phyloP scores from a whole-genome alignment of 2,797 vertebrate species.

The Thunnus albacares region DNA sequence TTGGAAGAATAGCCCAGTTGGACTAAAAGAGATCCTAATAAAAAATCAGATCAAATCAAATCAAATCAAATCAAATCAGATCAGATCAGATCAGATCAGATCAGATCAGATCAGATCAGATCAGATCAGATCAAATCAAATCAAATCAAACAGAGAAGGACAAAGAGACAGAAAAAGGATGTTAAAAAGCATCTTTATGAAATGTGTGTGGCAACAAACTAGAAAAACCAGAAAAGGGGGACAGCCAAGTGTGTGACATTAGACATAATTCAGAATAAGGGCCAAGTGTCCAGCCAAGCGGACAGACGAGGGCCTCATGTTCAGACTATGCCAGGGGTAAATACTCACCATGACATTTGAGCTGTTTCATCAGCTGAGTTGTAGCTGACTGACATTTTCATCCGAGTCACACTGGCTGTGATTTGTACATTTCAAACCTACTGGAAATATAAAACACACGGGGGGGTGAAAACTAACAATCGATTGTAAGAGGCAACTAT shows the following conservation, averaged over 20 bases:
- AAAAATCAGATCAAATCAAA: no score
- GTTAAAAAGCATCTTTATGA: constrained; percentile 35
- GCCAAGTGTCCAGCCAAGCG: constrained; percentile 78
- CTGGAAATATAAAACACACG: constrained; percentile 65
- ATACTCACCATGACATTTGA: constrained; percentile 84
- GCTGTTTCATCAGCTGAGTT: constrained; percentile 71
- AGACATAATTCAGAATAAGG: constrained; percentile 79
- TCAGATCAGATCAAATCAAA: no score
- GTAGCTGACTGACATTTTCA: constrained; percentile 79
- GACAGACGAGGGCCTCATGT: constrained; percentile 76
- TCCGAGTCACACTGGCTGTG: constrained; percentile 57
- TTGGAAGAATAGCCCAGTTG: no score
- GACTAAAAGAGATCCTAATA: no score
- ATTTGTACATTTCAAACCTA: constrained; percentile 67
- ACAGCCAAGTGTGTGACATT: constrained; percentile 77
- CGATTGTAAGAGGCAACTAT: background rate
- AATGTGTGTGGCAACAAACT: constrained; percentile 50
- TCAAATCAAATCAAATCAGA: background rate
- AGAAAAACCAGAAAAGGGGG: constrained; percentile 62
- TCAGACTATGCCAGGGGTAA: constrained; percentile 73
- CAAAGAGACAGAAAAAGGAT: constrained; percentile 31
- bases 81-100: no score
- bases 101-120: background rate
- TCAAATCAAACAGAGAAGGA: constrained; percentile 5
- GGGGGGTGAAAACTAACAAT: constrained; percentile 21